phyloP scores from a whole-genome alignment of 1,140 invertebrate genomes.

The Trichonephila clavipes region DNA sequence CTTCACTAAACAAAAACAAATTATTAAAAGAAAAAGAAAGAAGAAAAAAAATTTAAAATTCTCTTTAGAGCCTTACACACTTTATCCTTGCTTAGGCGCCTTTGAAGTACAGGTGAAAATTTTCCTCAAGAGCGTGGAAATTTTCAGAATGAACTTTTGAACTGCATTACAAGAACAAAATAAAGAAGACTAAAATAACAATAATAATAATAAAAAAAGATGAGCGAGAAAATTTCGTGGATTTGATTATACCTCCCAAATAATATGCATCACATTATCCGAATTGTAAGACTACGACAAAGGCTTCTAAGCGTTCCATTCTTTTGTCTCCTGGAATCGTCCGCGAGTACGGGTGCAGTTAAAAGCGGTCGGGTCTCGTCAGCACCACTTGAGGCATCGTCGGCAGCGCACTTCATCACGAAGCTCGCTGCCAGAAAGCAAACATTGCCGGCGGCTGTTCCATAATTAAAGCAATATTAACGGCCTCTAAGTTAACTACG shows the following conservation, averaged over 20 bases:
- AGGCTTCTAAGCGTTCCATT: conserved; percentile 66
- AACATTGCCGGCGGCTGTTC: conserved; percentile 71
- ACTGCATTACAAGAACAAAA: background rate
- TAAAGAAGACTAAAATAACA: background rate
- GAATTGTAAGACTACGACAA: conserved; percentile 52
- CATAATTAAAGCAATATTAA: conserved; percentile 77
- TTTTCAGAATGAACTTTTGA: conserved; percentile 51
- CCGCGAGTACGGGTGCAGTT: conserved; percentile 69
- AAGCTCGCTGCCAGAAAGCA: conserved; percentile 73
- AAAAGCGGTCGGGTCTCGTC: conserved; percentile 74
- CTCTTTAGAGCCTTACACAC: background rate
- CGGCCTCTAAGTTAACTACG: conserved; percentile 73
- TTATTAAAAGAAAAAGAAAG: background rate
- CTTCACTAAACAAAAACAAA: background rate
- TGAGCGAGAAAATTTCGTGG: background rate
- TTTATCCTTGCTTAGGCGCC: conserved; percentile 53
- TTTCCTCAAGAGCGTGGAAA: conserved; percentile 37
- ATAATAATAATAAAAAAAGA: conserved; percentile 31
- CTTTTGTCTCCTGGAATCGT: conserved; percentile 67
- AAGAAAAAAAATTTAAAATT: conserved; percentile 4
- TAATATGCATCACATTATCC: conserved; percentile 37
- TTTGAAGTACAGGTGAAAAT: conserved; percentile 67
- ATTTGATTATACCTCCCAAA: conserved; percentile 55
- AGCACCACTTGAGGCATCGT: conserved; percentile 74
- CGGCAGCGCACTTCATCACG: conserved; percentile 70